Conservation (phyloP, 2,113 vertebrate genomes). For the Hystrix brachyura region DNA sequence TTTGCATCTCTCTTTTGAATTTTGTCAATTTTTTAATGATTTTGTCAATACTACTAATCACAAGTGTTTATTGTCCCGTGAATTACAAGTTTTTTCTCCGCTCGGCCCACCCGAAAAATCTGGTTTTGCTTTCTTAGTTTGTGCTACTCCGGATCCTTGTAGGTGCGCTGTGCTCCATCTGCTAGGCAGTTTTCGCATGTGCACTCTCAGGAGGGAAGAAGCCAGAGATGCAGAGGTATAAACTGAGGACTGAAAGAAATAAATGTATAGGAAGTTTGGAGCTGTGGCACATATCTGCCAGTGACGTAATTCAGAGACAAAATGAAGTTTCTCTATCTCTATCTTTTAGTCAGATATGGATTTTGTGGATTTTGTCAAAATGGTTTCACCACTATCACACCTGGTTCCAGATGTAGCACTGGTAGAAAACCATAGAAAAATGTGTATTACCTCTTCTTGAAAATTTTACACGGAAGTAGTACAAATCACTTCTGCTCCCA, state of each 20-base stretch:
- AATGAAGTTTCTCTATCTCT: neutral
- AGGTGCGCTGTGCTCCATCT: neutral
- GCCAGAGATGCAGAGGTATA: fast-evolving
- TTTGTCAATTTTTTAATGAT: neutral
- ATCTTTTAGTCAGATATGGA: neutral
- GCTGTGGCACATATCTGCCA: neutral
- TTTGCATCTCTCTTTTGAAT: neutral
- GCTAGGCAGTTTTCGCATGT: too few relatives aligned
- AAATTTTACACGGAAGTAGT: neutral
- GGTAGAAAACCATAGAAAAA: neutral
- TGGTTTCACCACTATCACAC: neutral
- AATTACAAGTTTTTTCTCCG: neutral
- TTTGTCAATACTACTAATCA: neutral
- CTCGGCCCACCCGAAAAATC: neutral
- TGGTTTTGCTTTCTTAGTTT: neutral
- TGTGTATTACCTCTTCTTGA: neutral
- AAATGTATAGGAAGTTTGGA: too few relatives aligned
- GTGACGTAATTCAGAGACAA: neutral
- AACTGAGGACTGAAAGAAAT: neutral
- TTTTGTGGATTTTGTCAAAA: neutral
- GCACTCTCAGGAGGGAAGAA: neutral
- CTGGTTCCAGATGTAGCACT: neutral
- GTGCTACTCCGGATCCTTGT: neutral
- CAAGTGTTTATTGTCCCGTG: neutral
- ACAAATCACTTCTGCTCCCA: neutral